phyloP scores from a whole-genome alignment of 2,797 vertebrate species.

The Miichthys miiuy region DNA sequence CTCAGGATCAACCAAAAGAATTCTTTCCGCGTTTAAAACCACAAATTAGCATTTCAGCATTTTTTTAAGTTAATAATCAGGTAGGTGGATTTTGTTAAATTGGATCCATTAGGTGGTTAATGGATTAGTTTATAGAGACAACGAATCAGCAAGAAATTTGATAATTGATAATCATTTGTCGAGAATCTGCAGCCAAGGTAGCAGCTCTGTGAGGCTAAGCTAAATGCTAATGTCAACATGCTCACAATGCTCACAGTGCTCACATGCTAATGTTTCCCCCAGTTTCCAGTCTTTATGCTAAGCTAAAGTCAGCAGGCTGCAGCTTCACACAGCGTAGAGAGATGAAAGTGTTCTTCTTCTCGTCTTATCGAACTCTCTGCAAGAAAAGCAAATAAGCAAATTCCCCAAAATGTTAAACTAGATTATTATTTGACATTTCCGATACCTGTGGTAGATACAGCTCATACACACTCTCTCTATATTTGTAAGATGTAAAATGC shows the following conservation, averaged over 20 bases:
- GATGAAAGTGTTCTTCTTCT: not conserved
- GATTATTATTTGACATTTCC: not conserved
- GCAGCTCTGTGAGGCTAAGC: no score
- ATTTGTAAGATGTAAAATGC: not conserved
- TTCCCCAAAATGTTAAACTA: not conserved
- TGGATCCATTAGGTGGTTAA: not conserved
- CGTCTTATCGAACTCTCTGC: not conserved
- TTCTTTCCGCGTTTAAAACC: not conserved
- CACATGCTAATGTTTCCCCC: not conserved
- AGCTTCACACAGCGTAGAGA: not conserved
- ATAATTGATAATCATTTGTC: no score
- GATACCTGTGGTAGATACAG: not conserved
- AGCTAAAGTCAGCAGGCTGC: not conserved
- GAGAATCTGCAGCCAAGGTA: no score
- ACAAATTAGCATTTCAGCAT: not conserved
- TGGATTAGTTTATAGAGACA: no score
- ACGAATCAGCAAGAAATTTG: no score
- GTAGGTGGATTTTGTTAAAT: not conserved
- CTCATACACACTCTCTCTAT: no score
- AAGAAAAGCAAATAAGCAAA: not conserved
- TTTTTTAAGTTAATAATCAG: not conserved
- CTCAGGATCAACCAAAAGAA: no score
- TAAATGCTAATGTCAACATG: no score
- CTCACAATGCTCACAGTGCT: no score
- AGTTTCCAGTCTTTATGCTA: not conserved